Base-by-base conservation (phyloP, 2,888 invertebrate species). In the Drepana falcataria region DNA sequence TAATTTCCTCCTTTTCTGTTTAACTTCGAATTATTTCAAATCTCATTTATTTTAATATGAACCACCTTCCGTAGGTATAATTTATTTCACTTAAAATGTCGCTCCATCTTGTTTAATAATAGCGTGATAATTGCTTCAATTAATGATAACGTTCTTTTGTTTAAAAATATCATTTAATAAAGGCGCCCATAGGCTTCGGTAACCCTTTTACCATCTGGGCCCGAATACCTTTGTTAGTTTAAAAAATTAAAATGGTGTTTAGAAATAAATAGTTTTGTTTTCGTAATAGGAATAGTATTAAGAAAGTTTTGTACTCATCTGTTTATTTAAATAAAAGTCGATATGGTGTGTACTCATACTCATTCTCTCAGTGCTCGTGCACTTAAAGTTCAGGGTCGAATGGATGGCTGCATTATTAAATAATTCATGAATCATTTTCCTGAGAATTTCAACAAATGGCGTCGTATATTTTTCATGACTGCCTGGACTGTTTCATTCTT, bases 391-490 rank as follows among this genome's bases (percentile, higher is more conserved):
- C 64, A 64, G 59, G 49, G 44, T 61, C 58, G 55, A 55, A 59
- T 57, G 63, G 59, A 60, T 65, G 53, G 40, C 54, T 59, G 56
- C 51, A 55, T 63, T 65, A 63, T 65, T 63, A 55, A 63, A 61
- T 61, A 61, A 65, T 61, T 65, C 55, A 64, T 71, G 66, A 70
- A 52, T 70, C 67, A 66, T 54, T 59, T 52, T 49, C 56, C 51
- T 54, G 52, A 56, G 56, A 55, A 59, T 48, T 55, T 56, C 58
- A 55, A 56, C 54, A 54, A 51, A 55, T 59, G 53, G 57, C 7
- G 37, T 35, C 55, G 59, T 56, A 63, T 66, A 56, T 62, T 56
- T 59, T 62, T 60, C 60, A 59, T 59, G 60, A 52, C 57, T 53
- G 58, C 59, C 66, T 59, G 57, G 6, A 3, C 1, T 44, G 9